Evolutionary conservation across 2,888 invertebrate genomes (phyloP), one percentile per base, ranked within the genome.

Genomic region (Temnothorax rugatulus): DNA sequence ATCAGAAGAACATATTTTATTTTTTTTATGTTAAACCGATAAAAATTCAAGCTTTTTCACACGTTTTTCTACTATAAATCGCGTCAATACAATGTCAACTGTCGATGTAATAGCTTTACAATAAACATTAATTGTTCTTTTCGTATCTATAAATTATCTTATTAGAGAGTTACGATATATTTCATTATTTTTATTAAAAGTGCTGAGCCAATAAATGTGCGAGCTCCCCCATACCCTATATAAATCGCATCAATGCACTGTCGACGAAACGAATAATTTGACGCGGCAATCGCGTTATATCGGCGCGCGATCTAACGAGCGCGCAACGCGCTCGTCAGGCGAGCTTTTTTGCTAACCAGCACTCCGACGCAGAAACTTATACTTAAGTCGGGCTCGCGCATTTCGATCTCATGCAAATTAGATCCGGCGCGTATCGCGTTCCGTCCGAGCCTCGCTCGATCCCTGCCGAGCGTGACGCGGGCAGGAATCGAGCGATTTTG

Each of bases 401-500:
- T 86, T 88, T 73, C 83, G 84, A 88, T 88, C 76, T 77, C 75
- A 84, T 86, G 88, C 83, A 84, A 89, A 89, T 88, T 83, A 86
- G 85, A 84, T 88, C 83, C 77, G 84, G 77, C 74, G 87, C 69
- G 87, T 86, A 85, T 88, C 71, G 84, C 83, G 82, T 82, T 85
- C 61, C 68, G 73, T 50, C 66, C 77, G 77, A 50, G 64, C 82
- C 61, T 41, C 82, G 68, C 73, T 83, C 85, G 68, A 85, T 84
- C 84, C 66, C 57, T 54, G 41, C 61, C 73, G 76, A 54, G 9
- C 50, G 52, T 64, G 68, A 83, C 64, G 21, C 69, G 29, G 64
- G 38, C 38, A 50, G 21, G 63, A 34, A 61, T 25, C 59, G 66
- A 34, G 41, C 66, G 68, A 68, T 66, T 79, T 69, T 34, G 21